Evolutionary conservation across 2,797 vertebrate species (phyloP).

Genomic region (Chaenodraco wilsoni): DNA sequence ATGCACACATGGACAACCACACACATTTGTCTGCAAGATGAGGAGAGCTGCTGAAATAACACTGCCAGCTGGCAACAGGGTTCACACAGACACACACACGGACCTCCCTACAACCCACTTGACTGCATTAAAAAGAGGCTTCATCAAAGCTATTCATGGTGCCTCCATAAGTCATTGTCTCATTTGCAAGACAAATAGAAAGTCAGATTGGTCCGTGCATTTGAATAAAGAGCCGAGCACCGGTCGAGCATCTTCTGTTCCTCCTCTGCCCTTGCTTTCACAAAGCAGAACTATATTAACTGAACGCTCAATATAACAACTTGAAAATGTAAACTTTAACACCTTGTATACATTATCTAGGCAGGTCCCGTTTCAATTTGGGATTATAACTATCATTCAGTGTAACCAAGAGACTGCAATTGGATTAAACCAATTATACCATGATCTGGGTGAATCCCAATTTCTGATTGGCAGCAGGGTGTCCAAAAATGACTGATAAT

Average conservation of each 20-base stretch:
- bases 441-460: too few relatives aligned
- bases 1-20: slow-evolving; percentile 13
- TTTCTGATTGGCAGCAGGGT: too few relatives aligned
- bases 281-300: neutral
- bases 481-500: too few relatives aligned
- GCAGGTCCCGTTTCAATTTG: neutral
- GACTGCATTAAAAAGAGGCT: slow-evolving; percentile 77
- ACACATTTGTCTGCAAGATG: slow-evolving; percentile 43
- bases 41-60: slow-evolving; percentile 68
- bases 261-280: slow-evolving; percentile 34
- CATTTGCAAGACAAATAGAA: slow-evolving; percentile 82
- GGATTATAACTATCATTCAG: neutral
- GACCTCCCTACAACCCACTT: slow-evolving; percentile 70
- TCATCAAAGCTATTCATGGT: slow-evolving; percentile 80
- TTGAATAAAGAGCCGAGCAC: slow-evolving; percentile 68
- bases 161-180: slow-evolving; percentile 78
- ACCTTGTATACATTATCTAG: neutral
- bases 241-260: slow-evolving; percentile 22
- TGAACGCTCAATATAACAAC: slow-evolving; percentile 20
- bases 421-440: neutral
- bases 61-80: slow-evolving; percentile 73
- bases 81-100: slow-evolving; percentile 51
- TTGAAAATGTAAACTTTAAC: slow-evolving; percentile 19
- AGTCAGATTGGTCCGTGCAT: slow-evolving; percentile 73
- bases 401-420: neutral